Base-by-base conservation (phyloP, 1,140 invertebrate genomes). In the Semibalanus balanoides region DNA sequence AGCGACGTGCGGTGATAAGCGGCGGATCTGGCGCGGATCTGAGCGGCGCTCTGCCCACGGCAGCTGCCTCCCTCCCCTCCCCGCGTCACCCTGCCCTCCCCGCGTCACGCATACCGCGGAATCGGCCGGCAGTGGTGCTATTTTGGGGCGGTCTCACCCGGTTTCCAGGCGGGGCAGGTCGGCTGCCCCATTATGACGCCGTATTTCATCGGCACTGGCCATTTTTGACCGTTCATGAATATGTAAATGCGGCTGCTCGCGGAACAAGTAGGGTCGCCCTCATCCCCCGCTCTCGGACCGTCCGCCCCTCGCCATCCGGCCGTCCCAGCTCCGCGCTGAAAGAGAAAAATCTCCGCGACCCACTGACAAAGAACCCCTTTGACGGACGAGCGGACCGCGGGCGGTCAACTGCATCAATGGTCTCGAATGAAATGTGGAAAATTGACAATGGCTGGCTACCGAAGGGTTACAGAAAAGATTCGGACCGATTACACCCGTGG, bases 381-480 rank as follows among this genome's bases (percentile, higher is more conserved):
- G 51, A 64, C 51, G 22, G 51, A 64, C 11, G 22, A 64, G 11
- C 51, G 51, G 51, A 11, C 51, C 7, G 51, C 51, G 51, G 51
- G 51, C 51, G 51, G 51, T 64, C 51, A 64, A 64, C 11, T 64
- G 51, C 51, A 64, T 64, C 14, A 64, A 64, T 64, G 51, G 51
- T 3, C 14, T 3, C 51, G 51, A 64, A 64, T 64, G 51, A 64
- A 64, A 64, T 64, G 51, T 64, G 51, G 51, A 64, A 64, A 64
- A 64, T 64, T 64, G 51, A 64, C 51, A 64, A 64, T 64, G 51
- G 51, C 22, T 64, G 51, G 51, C 51, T 64, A 64, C 51, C 22
- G 51, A 64, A 64, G 51, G 51, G 51, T 64, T 64, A 64, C 51
- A 64, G 51, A 64, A 64, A 64, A 64, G 51, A 64, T 64, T 64